phyloP scores from a whole-genome alignment of 2,888 invertebrate genomes.

The Drosophila lutescens region DNA sequence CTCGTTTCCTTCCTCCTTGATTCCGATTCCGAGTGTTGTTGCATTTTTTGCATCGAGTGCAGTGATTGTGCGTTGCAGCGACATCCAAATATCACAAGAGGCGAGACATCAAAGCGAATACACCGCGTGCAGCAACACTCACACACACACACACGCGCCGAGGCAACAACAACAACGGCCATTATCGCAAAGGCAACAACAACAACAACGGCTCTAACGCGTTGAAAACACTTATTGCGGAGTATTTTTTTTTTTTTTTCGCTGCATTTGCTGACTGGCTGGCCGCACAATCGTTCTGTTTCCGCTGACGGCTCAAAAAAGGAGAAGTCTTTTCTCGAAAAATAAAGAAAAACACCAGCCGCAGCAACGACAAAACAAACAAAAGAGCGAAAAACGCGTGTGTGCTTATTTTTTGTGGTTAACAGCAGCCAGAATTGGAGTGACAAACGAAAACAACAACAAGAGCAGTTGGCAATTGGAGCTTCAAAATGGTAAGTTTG shows the following conservation, averaged over 20 bases:
- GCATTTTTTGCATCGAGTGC: background rate
- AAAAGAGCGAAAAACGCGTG: conserved; percentile 22
- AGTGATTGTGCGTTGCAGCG: conserved; percentile 8
- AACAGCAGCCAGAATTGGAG: conserved; percentile 1
- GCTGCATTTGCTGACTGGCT: conserved; percentile 36
- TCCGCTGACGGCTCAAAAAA: conserved; percentile 13
- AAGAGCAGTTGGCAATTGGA: conserved; percentile 18
- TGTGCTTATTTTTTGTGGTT: conserved; percentile 23
- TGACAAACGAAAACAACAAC: conserved; percentile 5
- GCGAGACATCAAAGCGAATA: conserved; percentile 4
- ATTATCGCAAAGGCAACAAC: conserved; percentile 2
- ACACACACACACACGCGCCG: background rate
- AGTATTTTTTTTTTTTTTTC: conserved; percentile 18
- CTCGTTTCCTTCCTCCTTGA: conserved; percentile 61
- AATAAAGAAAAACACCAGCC: background rate
- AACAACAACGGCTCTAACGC: conserved; percentile 5
- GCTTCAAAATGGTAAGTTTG: conserved; percentile 36
- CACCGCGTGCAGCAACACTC: conserved; percentile 20
- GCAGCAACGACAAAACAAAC: conserved; percentile 12
- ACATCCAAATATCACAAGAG: background rate
- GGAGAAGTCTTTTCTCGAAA: no score
- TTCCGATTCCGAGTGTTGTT: conserved; percentile 58
- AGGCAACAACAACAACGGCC: background rate
- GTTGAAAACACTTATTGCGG: conserved; percentile 19
- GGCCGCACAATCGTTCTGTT: conserved; percentile 15